These are phyloP conservation scores for Chloropsis hardwickii DNA, from an alignment of 2,113 vertebrate species.

Conservation along the genomic window DNA sequence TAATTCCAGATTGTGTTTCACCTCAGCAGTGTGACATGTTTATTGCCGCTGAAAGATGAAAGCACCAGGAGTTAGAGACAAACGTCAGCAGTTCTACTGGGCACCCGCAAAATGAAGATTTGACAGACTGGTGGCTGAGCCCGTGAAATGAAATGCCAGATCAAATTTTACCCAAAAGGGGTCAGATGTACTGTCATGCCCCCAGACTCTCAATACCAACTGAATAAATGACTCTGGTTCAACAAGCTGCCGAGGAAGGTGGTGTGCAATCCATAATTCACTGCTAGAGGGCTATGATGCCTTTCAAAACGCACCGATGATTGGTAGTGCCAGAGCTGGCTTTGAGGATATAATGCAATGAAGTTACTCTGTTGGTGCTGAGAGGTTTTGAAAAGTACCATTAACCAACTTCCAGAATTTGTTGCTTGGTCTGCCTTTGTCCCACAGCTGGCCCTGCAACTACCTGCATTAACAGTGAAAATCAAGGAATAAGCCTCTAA, in stretches of 20 bases:
- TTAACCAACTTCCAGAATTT: conserved; percentile 42
- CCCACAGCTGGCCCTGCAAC: background rate
- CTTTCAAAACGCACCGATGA: background rate
- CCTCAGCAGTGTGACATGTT: conserved; percentile 93
- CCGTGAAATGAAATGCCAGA: conserved; percentile 84
- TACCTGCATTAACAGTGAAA: background rate
- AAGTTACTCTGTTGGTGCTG: conserved; percentile 4
- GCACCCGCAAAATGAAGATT: conserved; percentile 82
- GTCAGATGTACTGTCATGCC: conserved; percentile 77
- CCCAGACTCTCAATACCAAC: conserved; percentile 71
- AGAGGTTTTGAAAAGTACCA: conserved; percentile 35
- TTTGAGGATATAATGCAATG: background rate
- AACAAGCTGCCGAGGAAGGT: conserved; percentile 45
- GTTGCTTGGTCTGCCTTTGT: conserved; percentile 40
- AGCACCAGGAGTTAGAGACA: conserved; percentile 80
- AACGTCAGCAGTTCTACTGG: conserved; percentile 83
- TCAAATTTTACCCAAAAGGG: conserved; percentile 83
- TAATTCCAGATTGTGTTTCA: conserved; percentile 95
- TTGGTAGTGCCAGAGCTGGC: background rate
- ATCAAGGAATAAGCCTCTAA: conserved; percentile 31
- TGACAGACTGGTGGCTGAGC: conserved; percentile 80
- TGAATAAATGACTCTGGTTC: conserved; percentile 74
- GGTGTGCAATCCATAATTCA: conserved; percentile 37
- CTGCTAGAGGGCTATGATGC: conserved; percentile 39
- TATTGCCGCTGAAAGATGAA: conserved; percentile 89